Percentiles rank a stretch among this genome's conserved stretches.
Conservation (phyloP, 2,113 vertebrate species). For the Nibea albiflora region DNA sequence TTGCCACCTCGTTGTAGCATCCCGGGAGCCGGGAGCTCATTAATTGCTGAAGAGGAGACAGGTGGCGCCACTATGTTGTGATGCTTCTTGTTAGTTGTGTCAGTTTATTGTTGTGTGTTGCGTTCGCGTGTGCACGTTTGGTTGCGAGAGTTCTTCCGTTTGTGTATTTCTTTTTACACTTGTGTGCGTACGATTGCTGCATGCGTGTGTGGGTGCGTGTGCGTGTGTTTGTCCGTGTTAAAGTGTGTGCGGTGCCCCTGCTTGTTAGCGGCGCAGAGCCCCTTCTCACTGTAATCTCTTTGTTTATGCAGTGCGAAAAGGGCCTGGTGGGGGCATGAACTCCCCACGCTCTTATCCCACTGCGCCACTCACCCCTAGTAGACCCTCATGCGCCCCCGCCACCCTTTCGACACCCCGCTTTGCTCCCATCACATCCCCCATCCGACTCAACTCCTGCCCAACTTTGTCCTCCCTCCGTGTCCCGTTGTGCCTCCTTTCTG, state of each 20-base stretch:
- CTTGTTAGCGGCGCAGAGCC: constrained; percentile 75
- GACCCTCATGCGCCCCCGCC: constrained; percentile 71
- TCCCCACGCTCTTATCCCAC: constrained; percentile 85
- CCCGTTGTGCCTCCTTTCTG: constrained; percentile 60
- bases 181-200: constrained; percentile 7
- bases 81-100: constrained; percentile 89
- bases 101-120: constrained; percentile 65
- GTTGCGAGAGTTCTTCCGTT: constrained; percentile 39
- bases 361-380: constrained; percentile 80
- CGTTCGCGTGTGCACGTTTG: constrained; percentile 52
- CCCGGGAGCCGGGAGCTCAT: constrained; percentile 83
- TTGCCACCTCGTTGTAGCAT: constrained; percentile 88
- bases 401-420: constrained; percentile 67
- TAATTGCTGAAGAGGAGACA: constrained; percentile 91
- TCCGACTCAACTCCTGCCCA: constrained; percentile 36
- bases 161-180: constrained; percentile 31
- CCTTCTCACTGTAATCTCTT: constrained; percentile 90
- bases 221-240: neutral
- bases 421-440: constrained; percentile 61
- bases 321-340: constrained; percentile 88
- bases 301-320: constrained; percentile 92
- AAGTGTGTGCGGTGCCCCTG: constrained; percentile 57
- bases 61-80: constrained; percentile 90
- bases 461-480: constrained; percentile 39
- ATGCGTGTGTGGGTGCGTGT: constrained; percentile 46